Percentiles rank a stretch among this genome's conserved stretches.
Evolutionary conservation across 2,888 invertebrate genomes (phyloP).

Genomic region (Andrena marginata): DNA sequence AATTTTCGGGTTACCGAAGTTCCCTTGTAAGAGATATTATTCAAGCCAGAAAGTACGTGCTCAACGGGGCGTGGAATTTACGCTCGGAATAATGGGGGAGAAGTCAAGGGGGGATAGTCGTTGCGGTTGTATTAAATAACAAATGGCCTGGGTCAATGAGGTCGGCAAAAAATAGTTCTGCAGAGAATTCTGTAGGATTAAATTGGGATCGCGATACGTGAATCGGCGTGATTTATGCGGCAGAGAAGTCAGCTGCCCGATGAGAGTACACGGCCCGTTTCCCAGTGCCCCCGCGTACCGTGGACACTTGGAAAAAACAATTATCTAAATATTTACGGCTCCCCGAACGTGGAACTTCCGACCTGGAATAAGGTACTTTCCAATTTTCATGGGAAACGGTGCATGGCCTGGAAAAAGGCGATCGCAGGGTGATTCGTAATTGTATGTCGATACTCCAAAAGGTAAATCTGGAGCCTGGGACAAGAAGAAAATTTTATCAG

Average conservation of each 20-base stretch:
- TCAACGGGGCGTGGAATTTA: constrained; percentile 39
- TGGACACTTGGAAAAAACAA: constrained; percentile 26
- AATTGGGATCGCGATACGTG: constrained; percentile 52
- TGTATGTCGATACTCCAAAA: neutral
- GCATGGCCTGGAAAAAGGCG: neutral
- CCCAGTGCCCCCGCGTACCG: constrained; percentile 5
- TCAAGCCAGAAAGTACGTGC: constrained; percentile 34
- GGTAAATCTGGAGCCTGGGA: neutral
- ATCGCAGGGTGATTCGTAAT: neutral
- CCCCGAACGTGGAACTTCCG: constrained; percentile 22
- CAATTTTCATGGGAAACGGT: neutral
- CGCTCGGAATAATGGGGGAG: constrained; percentile 29
- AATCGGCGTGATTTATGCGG: constrained; percentile 47
- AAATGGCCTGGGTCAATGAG: constrained; percentile 55
- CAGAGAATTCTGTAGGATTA: constrained; percentile 55
- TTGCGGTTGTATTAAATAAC: constrained; percentile 52
- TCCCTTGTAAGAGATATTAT: constrained; percentile 24
- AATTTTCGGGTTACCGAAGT: constrained; percentile 7
- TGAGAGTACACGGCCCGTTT: constrained; percentile 41
- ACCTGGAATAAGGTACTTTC: neutral
- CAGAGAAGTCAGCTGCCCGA: constrained; percentile 32
- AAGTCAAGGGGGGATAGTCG: constrained; percentile 17
- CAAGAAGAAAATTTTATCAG: neutral
- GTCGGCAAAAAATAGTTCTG: constrained; percentile 48
- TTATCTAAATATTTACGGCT: constrained; percentile 46